Evolutionary conservation across 1,140 invertebrate genomes (phyloP).

Genomic region (Asbolus verrucosus): DNA sequence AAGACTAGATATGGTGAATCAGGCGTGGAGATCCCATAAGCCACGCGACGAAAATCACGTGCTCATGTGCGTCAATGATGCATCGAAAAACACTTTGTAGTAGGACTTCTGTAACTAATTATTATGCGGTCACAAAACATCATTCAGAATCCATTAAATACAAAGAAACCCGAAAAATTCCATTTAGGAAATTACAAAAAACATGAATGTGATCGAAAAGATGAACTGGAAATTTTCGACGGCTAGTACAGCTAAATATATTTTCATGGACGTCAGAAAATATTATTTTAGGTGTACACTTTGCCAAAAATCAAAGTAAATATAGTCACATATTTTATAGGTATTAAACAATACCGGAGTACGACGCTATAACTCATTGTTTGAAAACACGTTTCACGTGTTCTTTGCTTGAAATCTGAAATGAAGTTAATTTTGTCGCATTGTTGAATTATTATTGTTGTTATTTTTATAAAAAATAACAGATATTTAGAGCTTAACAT

Average conservation of each 20-base stretch:
- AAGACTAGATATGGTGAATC: not conserved
- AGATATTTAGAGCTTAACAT: too few relatives aligned
- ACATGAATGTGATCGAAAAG: not conserved
- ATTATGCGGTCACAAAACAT: too few relatives aligned
- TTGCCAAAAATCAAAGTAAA: not conserved
- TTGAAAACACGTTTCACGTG: too few relatives aligned
- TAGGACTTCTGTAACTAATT: not conserved
- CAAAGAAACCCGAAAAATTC: too few relatives aligned
- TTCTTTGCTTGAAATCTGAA: too few relatives aligned
- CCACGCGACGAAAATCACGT: constrained; percentile 23
- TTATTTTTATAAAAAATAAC: too few relatives aligned
- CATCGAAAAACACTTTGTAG: not conserved
- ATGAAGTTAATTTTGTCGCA: too few relatives aligned
- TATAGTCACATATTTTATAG: too few relatives aligned
- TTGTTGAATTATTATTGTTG: too few relatives aligned
- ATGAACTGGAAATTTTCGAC: not conserved
- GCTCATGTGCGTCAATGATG: constrained; percentile 16
- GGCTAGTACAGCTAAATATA: not conserved
- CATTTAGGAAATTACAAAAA: not conserved
- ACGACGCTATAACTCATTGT: too few relatives aligned
- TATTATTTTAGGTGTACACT: not conserved
- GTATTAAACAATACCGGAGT: too few relatives aligned
- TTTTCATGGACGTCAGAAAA: not conserved
- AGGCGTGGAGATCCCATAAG: not conserved
- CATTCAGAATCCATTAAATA: too few relatives aligned